These are phyloP conservation scores for Helicoverpa armigera DNA, from an alignment of 1,140 invertebrate species.

Conservation along the genomic window DNA sequence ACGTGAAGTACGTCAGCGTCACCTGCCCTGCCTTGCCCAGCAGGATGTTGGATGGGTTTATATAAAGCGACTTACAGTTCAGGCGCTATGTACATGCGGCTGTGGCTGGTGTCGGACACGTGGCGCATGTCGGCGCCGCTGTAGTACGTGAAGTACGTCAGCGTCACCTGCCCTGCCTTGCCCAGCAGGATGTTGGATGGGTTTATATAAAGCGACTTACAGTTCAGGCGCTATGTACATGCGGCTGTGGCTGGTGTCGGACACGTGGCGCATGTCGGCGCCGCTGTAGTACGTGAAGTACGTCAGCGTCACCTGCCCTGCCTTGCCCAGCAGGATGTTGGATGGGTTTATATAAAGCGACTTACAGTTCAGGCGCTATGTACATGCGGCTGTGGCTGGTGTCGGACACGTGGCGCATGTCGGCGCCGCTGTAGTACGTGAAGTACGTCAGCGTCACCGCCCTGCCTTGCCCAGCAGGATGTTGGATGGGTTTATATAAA, in stretches of 20 bases:
- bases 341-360: conserved; percentile 87
- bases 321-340: conserved; percentile 91
- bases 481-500: conserved; percentile 89
- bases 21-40: conserved; percentile 90
- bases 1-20: conserved; percentile 88
- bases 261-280: conserved; percentile 52
- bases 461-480: conserved; percentile 90
- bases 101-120: not conserved
- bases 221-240: conserved; percentile 91
- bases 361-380: conserved; percentile 89
- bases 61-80: conserved; percentile 79
- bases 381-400: conserved; percentile 81
- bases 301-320: conserved; percentile 90
- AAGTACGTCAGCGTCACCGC: conserved; percentile 90
- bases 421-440: conserved; percentile 60
- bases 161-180: conserved; percentile 89
- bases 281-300: conserved; percentile 84
- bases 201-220: conserved; percentile 77
- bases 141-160: conserved; percentile 88
- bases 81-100: conserved; percentile 89
- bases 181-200: conserved; percentile 92
- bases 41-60: conserved; percentile 91
- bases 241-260: conserved; percentile 53
- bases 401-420: conserved; percentile 48
- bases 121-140: conserved; percentile 57